Base-by-base conservation (phyloP, 2,113 vertebrate genomes). In the Leucopternis melanops region DNA sequence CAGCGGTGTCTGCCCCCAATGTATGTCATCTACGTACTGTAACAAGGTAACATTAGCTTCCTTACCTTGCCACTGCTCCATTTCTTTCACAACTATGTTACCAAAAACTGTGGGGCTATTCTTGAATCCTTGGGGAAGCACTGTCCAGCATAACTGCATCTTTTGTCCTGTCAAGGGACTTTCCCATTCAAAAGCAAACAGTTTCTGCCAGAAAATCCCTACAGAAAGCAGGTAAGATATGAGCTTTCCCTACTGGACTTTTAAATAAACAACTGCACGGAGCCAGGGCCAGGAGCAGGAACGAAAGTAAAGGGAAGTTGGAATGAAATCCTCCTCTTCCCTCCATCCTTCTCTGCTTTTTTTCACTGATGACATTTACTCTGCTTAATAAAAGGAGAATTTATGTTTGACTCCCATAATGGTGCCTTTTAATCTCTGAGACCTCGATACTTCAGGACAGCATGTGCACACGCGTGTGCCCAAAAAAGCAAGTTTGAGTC, bases 281-380 rank as follows among this genome's bases (percentile, higher is more conserved):
- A 95, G 90, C 69, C 86, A 85, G 73, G 61, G 92, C 31, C 1
- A 1, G 94, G 55, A 93, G 86, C 79, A 66, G 73, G 40, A 85
- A 61, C 0, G 1, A 86, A 83, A 91, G 70, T 26, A 72, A 93
- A 82, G 84, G 78, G 86, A 94, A 97, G 94, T 6, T 92, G 80
- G 92, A 94, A 85, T 67, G 72, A 96, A 94, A 96, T 90, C 91
- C 93, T 96, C 90, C 97, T 92, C 95, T 91, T 66, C 59, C 73
- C 69, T 88, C 67, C 23, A 10, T 88, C 72, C 69, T 93, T 45
- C 31, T 95, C 95, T 97, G 96, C 67, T 97, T 97, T 90, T 91
- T 95, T 95, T 97, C 96, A 96, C 86, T 8, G 59, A 45, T 97
- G 95, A 97, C 96, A 97, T 97, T 97, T 96, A 93, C 94, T 95